Evolutionary conservation across 37 sponge, comb jelly and placozoan genomes (phyloP).

Genomic region (Ephydatia muelleri): DNA sequence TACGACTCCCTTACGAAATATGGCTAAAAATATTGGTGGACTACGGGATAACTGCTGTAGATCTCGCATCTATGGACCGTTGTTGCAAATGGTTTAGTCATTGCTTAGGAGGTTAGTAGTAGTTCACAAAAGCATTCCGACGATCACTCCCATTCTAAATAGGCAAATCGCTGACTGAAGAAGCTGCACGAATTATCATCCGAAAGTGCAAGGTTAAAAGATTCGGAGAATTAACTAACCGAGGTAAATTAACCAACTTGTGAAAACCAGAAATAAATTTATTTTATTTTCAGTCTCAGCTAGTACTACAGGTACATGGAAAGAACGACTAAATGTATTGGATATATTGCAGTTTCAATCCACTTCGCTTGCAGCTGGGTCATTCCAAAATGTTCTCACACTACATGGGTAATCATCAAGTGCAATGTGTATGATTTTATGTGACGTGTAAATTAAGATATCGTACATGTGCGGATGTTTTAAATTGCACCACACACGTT

Average conservation of each 20-base stretch:
- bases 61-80: conserved; percentile 45
- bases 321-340: conserved; percentile 29
- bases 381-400: conserved; percentile 41
- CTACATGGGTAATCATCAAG: conserved; percentile 11
- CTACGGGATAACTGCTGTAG: conserved; percentile 38
- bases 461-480: too few species aligned
- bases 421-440: not conserved
- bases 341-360: not conserved
- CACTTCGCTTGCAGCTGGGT: conserved; percentile 35
- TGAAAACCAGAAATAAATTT: not conserved
- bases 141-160: not conserved
- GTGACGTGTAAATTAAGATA: not conserved
- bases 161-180: conserved; percentile 60
- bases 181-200: conserved; percentile 61
- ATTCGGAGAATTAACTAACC: conserved; percentile 49
- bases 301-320: conserved; percentile 27
- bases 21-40: conserved; percentile 55
- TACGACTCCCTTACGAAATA: conserved; percentile 50
- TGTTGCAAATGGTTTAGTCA: conserved; percentile 56
- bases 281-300: conserved; percentile 10
- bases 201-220: conserved; percentile 18
- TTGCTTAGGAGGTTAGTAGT: conserved; percentile 38
- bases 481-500: too few species aligned
- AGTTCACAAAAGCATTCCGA: not conserved
- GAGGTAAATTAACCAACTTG: conserved; percentile 31